Conservation (phyloP, 2,113 vertebrate species). For the Nesogale talazaci region DNA sequence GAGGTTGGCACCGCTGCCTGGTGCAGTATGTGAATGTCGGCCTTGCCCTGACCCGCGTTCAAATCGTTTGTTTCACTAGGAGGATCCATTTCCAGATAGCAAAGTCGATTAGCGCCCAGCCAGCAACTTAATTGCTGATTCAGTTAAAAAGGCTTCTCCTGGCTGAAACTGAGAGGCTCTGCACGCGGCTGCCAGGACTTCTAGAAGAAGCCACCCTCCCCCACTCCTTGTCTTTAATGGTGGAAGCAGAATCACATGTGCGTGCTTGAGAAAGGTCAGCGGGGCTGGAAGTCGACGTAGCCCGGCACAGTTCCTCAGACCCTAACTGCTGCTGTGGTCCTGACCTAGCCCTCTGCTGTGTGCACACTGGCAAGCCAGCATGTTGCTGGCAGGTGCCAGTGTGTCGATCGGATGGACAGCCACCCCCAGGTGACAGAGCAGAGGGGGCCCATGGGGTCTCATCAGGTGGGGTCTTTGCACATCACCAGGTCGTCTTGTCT, state of each 20-base stretch:
- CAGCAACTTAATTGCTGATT: conserved; percentile 69
- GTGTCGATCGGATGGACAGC: too few species aligned
- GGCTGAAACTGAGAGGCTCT: background rate
- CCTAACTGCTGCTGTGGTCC: background rate
- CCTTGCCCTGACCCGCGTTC: conserved; percentile 69
- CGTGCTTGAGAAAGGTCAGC: background rate
- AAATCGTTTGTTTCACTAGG: conserved; percentile 69
- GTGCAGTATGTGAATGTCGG: conserved; percentile 60
- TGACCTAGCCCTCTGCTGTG: background rate
- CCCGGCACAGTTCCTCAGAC: background rate
- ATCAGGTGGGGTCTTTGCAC: background rate
- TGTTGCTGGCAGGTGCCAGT: background rate
- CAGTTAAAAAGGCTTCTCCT: conserved; percentile 50
- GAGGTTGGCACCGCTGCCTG: conserved; percentile 53
- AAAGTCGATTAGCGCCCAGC: conserved; percentile 66
- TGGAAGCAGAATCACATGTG: conserved; percentile 37
- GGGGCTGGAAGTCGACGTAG: background rate
- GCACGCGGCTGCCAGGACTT: conserved; percentile 3
- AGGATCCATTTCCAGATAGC: conserved; percentile 69
- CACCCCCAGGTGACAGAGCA: background rate
- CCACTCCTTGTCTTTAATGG: background rate
- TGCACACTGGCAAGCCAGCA: background rate
- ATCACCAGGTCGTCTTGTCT: background rate
- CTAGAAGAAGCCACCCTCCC: conserved; percentile 5
- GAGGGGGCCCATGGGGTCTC: background rate